Percentiles rank a stretch among this genome's conserved stretches.
Conservation (phyloP, 1,140 invertebrate genomes). For the Brachionus plicatilis region DNA sequence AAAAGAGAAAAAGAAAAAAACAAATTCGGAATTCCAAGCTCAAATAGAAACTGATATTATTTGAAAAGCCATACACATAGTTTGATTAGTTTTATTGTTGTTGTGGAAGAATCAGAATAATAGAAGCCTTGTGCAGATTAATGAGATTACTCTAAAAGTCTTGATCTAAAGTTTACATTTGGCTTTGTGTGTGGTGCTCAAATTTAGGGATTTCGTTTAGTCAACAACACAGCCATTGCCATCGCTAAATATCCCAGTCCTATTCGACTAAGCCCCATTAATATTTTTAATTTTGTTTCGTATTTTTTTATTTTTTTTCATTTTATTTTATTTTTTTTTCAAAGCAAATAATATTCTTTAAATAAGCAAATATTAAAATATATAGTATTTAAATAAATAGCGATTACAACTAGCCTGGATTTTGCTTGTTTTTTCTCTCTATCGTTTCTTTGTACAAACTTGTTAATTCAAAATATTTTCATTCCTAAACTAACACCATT, state of each 20-base stretch:
- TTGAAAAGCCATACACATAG: not conserved
- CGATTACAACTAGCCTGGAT: not conserved
- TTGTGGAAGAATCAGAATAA: conserved; percentile 1
- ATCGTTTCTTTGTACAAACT: conserved; percentile 15
- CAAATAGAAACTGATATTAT: conserved; percentile 28
- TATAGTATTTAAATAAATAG: conserved; percentile 35
- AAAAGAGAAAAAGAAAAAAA: not conserved
- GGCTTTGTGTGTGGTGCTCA: not conserved
- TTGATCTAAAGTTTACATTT: not conserved
- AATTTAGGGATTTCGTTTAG: not conserved
- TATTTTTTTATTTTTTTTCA: not conserved
- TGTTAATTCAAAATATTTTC: conserved; percentile 36
- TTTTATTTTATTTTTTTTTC: not conserved
- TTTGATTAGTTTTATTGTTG: conserved; percentile 30
- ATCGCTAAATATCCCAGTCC: not conserved
- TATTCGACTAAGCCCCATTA: not conserved
- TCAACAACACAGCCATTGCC: not conserved
- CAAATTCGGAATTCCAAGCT: not conserved
- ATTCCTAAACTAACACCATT: conserved; percentile 22
- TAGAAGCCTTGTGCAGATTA: conserved; percentile 17
- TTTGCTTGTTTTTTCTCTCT: conserved; percentile 2
- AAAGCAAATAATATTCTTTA: conserved; percentile 37
- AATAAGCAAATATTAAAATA: conserved; percentile 34
- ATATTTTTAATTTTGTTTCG: conserved; percentile 15
- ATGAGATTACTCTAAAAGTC: not conserved